phyloP scores from a whole-genome alignment of 2,113 vertebrate genomes.

The Myxocyprinus asiaticus region DNA sequence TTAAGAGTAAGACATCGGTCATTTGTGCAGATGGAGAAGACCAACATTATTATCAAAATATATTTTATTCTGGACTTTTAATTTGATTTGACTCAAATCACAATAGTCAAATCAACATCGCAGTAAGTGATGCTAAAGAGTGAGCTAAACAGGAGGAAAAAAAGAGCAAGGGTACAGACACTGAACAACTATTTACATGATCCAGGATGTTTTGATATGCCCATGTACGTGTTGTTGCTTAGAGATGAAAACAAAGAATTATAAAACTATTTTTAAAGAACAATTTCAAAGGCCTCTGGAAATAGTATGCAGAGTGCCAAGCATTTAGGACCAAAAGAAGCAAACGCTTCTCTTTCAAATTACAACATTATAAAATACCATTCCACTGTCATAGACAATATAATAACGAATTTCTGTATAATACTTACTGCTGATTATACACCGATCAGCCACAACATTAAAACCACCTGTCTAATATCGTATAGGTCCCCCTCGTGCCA shows the following conservation, averaged over 20 bases:
- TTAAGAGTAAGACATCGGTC: no score
- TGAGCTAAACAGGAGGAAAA: constrained; percentile 78
- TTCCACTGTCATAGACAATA: constrained; percentile 64
- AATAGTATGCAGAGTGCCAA: constrained; percentile 74
- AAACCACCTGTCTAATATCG: no score
- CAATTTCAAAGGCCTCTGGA: constrained; percentile 87
- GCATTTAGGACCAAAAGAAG: constrained; percentile 67
- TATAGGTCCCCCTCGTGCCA: no score
- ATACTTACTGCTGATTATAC: no score
- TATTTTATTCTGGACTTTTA: constrained; percentile 99
- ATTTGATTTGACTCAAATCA: constrained; percentile 96
- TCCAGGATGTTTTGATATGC: constrained; percentile 89
- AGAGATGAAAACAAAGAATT: constrained; percentile 76
- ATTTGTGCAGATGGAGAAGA: neutral
- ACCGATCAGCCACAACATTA: no score
- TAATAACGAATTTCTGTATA: no score
- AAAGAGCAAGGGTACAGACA: constrained; percentile 68
- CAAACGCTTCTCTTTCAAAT: constrained; percentile 75
- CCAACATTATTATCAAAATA: constrained; percentile 96
- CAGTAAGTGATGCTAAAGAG: constrained; percentile 79
- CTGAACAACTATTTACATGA: constrained; percentile 90
- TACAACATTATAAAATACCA: constrained; percentile 78
- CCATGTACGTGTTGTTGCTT: constrained; percentile 64
- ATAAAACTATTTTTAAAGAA: constrained; percentile 77
- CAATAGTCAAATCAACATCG: constrained; percentile 96